Percentiles rank a stretch among this genome's conserved stretches.
Conservation (phyloP, 2,888 invertebrate species). For the Pyralis farinalis region DNA sequence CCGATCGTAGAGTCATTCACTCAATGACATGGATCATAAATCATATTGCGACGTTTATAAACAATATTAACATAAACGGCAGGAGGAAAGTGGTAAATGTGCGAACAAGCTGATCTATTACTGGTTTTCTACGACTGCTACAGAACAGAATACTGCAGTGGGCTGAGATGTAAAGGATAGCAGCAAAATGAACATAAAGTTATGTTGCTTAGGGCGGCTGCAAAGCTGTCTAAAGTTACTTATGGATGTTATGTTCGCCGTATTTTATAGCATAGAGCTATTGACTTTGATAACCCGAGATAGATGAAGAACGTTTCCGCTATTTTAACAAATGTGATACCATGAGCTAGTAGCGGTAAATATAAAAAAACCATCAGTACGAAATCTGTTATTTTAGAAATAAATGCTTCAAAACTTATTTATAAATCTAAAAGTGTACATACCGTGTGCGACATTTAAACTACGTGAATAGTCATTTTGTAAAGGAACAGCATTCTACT, state of each 20-base stretch:
- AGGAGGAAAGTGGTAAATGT: constrained; percentile 4
- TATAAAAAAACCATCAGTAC: too few species aligned
- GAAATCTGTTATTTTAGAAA: too few species aligned
- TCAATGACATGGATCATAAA: too few species aligned
- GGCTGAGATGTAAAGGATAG: neutral
- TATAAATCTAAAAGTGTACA: too few species aligned
- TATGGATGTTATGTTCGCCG: neutral
- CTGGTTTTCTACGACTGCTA: constrained; percentile 2
- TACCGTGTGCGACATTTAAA: too few species aligned
- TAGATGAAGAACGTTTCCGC: too few species aligned
- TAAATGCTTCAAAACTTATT: too few species aligned
- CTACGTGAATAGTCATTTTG: too few species aligned
- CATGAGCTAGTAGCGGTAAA: too few species aligned
- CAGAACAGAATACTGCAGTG: neutral
- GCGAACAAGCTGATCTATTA: constrained; percentile 4
- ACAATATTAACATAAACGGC: constrained; percentile 4
- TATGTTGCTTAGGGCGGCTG: neutral
- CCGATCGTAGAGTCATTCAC: too few species aligned
- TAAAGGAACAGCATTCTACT: too few species aligned
- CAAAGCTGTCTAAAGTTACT: neutral
- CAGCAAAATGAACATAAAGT: neutral
- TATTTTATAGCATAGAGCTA: neutral
- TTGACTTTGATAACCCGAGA: neutral
- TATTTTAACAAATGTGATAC: too few species aligned
- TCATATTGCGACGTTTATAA: neutral